Conservation (phyloP, 1,140 invertebrate genomes). For the Cydia splendana region DNA sequence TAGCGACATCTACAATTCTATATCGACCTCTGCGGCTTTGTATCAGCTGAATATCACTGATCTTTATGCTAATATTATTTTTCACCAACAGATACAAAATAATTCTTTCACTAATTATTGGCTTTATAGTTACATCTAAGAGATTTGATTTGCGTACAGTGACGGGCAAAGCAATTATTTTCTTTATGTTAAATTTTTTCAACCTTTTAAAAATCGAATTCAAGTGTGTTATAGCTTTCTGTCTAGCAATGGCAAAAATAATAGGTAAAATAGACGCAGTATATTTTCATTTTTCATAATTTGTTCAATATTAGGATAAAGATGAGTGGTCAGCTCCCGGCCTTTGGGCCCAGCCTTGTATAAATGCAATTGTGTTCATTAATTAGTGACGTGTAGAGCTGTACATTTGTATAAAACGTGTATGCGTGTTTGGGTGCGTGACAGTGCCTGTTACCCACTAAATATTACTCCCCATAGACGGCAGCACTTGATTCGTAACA, state of each 20-base stretch:
- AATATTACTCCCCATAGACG: not conserved
- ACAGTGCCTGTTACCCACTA: conserved; percentile 35
- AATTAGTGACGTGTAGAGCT: conserved; percentile 50
- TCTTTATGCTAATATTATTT: no score
- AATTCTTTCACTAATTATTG: no score
- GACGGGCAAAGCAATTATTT: no score
- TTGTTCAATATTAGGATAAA: not conserved
- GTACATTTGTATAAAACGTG: conserved; percentile 55
- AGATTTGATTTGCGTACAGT: no score
- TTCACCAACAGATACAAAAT: no score
- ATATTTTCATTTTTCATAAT: no score
- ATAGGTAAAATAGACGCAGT: no score
- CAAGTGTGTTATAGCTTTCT: no score
- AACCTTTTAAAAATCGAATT: no score
- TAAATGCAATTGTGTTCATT: conserved; percentile 64
- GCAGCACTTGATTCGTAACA: conserved; percentile 6
- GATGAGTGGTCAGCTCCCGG: not conserved
- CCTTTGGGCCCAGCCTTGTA: conserved; percentile 47
- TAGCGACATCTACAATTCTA: not conserved
- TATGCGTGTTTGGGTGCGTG: conserved; percentile 17
- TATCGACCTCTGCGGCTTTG: not conserved
- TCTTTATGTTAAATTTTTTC: no score
- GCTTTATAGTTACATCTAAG: no score
- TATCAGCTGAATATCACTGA: not conserved
- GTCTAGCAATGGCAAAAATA: no score